A percentile compares a stretch with the other conserved stretches of the same genome.
phyloP scores from a whole-genome alignment of 2,888 invertebrate genomes.

The Clanis bilineata region DNA sequence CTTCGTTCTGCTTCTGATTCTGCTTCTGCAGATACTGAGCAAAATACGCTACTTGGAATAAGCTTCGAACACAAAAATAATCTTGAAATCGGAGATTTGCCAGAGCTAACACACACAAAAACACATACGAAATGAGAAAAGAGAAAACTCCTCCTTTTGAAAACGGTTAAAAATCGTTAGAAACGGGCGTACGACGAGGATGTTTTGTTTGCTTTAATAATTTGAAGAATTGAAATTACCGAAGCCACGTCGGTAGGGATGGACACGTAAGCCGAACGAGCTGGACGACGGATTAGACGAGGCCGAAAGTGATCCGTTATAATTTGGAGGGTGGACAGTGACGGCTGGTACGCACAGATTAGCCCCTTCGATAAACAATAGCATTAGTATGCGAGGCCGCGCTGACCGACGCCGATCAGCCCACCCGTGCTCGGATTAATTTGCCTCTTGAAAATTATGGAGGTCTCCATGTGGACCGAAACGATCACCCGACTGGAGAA shows the following conservation, averaged over 20 bases:
- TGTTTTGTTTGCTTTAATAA: constrained; percentile 21
- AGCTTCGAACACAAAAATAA: too few species aligned
- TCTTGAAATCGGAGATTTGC: too few species aligned
- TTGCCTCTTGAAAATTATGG: constrained; percentile 78
- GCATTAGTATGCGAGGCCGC: constrained; percentile 81
- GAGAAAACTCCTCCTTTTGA: too few species aligned
- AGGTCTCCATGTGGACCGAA: constrained; percentile 58
- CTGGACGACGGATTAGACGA: constrained; percentile 64
- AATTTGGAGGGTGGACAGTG: constrained; percentile 77
- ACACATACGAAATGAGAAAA: too few species aligned
- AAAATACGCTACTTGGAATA: too few species aligned
- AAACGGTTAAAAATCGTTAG: too few species aligned
- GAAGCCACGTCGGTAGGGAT: constrained; percentile 23
- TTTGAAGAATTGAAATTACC: constrained; percentile 33
- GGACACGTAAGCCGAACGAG: constrained; percentile 42
- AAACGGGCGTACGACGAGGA: neutral
- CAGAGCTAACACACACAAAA: neutral
- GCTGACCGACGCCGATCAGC: constrained; percentile 77
- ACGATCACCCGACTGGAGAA: constrained; percentile 60
- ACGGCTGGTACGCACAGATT: constrained; percentile 81
- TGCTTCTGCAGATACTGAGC: too few species aligned
- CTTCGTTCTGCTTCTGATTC: too few species aligned
- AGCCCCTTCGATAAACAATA: constrained; percentile 82
- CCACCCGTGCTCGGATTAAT: constrained; percentile 79
- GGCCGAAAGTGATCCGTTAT: constrained; percentile 79